Percentiles rank a stretch among this genome's conserved stretches.
Conservation (phyloP, 2,797 vertebrate genomes). For the Todus mexicanus region DNA sequence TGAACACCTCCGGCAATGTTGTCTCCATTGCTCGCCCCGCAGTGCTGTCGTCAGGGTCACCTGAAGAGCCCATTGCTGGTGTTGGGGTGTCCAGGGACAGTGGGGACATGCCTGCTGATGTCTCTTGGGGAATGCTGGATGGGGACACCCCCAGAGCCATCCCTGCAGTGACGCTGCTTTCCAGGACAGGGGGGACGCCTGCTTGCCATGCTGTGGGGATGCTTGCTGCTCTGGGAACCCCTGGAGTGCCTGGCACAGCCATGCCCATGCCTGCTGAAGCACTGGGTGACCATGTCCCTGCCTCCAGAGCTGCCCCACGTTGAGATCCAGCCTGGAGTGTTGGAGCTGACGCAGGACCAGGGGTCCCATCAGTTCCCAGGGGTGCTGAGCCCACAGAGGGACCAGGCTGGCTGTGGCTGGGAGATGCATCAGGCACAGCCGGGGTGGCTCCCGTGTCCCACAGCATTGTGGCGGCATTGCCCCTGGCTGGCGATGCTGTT, state of each 20-base stretch:
- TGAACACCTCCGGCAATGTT: not conserved
- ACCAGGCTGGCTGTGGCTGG: not conserved
- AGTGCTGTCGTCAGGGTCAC: not conserved
- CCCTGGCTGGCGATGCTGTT: not conserved
- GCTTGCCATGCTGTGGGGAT: fast-evolving
- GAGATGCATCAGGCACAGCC: not conserved
- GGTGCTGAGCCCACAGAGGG: not conserved
- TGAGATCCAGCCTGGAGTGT: fast-evolving
- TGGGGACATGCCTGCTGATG: not conserved
- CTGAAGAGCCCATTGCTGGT: not conserved
- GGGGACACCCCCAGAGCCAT: not conserved
- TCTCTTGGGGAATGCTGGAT: not conserved
- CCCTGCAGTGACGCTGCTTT: not conserved
- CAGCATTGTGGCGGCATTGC: not conserved
- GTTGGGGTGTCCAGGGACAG: not conserved
- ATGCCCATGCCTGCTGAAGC: fast-evolving
- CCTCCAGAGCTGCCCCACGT: not conserved
- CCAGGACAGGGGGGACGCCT: fast-evolving
- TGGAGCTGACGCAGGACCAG: not conserved
- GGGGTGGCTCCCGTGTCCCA: fast-evolving
- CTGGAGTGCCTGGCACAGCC: not conserved
- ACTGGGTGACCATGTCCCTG: not conserved
- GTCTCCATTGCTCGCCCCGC: fast-evolving
- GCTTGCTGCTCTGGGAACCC: not conserved
- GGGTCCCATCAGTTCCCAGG: not conserved